These are phyloP conservation scores for Aleadryas rufinucha DNA, from an alignment of 2,113 vertebrate genomes.

Conservation along the genomic window DNA sequence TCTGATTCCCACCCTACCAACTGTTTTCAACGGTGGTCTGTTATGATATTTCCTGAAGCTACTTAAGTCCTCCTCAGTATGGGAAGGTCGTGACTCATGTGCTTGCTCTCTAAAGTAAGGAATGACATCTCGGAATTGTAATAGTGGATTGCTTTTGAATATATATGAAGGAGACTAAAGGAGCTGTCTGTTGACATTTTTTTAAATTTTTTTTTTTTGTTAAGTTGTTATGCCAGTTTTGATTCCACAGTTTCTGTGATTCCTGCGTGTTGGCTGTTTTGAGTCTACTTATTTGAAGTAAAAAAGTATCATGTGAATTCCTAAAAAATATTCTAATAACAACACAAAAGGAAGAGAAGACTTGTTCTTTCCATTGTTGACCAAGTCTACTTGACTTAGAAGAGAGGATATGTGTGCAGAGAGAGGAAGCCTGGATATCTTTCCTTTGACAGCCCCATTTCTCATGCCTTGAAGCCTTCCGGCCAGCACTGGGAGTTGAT, in stretches of 20 bases:
- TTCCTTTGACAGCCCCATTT: not conserved
- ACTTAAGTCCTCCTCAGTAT: not conserved
- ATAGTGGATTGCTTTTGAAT: not conserved
- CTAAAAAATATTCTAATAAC: not conserved
- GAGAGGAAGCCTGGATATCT: not conserved
- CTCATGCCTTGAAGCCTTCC: not conserved
- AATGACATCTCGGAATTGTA: not conserved
- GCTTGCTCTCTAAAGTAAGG: not conserved
- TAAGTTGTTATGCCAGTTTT: not conserved
- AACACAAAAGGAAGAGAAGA: not conserved
- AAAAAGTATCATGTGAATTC: not conserved
- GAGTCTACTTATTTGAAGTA: not conserved
- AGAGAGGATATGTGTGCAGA: not conserved
- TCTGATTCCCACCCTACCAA: not conserved
- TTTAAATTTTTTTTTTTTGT: fast-evolving
- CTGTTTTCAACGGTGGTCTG: not conserved
- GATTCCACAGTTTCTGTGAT: not conserved
- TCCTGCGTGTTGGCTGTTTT: not conserved
- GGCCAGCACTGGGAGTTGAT: not conserved
- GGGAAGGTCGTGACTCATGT: not conserved
- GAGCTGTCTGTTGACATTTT: not conserved
- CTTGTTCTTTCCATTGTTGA: not conserved
- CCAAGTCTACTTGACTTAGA: not conserved
- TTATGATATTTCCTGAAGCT: not conserved
- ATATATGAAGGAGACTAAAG: not conserved